Evolutionary conservation across 1,140 invertebrate genomes (phyloP), one percentile per base, ranked within the genome.

Genomic region (Conus ventricosus): DNA sequence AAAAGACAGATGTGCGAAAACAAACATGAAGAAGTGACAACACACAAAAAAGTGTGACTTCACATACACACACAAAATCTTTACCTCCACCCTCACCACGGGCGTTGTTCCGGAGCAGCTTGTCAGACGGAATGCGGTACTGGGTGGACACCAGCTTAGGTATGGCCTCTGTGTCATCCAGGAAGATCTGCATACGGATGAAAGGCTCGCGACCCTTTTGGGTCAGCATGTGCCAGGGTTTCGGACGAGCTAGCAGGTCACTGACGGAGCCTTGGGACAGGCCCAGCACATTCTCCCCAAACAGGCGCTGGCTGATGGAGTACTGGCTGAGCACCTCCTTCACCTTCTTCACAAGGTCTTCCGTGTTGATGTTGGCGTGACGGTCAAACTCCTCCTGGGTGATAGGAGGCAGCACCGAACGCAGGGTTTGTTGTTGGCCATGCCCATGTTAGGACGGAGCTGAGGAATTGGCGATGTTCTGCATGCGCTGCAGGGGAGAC

Each of bases 361-460:
- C 99, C 0, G 99, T 99, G 94, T 99, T 99, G 80, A 99, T 96
- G 95, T 99, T 99, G 94, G 99, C 98, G 96, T 99, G 99, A 95
- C 98, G 97, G 95, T 99, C 99, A 95, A 99, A 99, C 94, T 99
- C 98, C 93, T 99, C 99, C 94, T 99, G 99, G 0, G 99, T 99
- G 89, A 99, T 99, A 0, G 99, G 99, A 39, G 98, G 98, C 92
- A 99, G 96, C 23, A 99, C 98, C 15, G 98, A 98, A 95, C 99
- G 99, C 88, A 99, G 96, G 20, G 98, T 71, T 97, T 97, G 75
- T 97, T 97, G 11, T 97, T 96, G 84, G 97, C 96, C 84, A 94
- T 92, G 92, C 90, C 91, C 39, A 92, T 88, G 53, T 94, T 91
- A 23, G 94, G 90, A n/a, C 94, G 89, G 98, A 97, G 95, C 99